These are phyloP conservation scores for Berghia stephanieae DNA, from an alignment of 1,140 invertebrate genomes.

Conservation along the genomic window DNA sequence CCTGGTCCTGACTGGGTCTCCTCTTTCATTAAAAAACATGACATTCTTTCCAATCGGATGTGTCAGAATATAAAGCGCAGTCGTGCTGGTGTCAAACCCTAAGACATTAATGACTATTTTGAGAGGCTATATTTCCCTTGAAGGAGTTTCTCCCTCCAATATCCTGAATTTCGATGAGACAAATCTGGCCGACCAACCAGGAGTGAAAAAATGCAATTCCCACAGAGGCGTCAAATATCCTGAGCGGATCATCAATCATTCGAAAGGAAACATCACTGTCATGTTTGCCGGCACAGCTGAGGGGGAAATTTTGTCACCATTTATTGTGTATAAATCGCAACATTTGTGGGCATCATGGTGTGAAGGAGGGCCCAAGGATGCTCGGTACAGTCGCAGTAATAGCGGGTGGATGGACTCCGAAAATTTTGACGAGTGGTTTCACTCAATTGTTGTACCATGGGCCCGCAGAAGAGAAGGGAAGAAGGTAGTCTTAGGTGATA, in stretches of 20 bases:
- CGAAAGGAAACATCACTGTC: constrained; percentile 44
- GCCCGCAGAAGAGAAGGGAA: constrained; percentile 43
- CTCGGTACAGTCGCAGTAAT: constrained; percentile 52
- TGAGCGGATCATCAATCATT: constrained; percentile 54
- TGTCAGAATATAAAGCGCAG: constrained; percentile 20
- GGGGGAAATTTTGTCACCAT: constrained; percentile 55
- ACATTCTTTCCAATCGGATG: constrained; percentile 3
- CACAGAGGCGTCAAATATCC: constrained; percentile 61
- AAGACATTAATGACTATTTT: background rate
- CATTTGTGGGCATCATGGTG: constrained; percentile 55
- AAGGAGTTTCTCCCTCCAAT: constrained; percentile 15
- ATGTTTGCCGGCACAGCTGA: constrained; percentile 34
- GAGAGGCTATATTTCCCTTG: background rate
- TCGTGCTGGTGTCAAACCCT: background rate
- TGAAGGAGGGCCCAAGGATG: constrained; percentile 46
- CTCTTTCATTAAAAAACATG: background rate
- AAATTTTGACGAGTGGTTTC: constrained; percentile 60
- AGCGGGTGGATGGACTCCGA: constrained; percentile 61
- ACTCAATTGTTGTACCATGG: constrained; percentile 40
- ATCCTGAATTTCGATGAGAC: constrained; percentile 62
- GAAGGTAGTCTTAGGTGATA: constrained; percentile 65
- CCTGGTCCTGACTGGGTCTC: constrained; percentile 12
- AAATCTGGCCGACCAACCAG: constrained; percentile 65
- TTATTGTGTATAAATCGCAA: constrained; percentile 62
- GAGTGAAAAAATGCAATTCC: constrained; percentile 55